Evolutionary conservation across 2,797 vertebrate genomes (phyloP).

Genomic region (Zenarchopterus dispar): DNA sequence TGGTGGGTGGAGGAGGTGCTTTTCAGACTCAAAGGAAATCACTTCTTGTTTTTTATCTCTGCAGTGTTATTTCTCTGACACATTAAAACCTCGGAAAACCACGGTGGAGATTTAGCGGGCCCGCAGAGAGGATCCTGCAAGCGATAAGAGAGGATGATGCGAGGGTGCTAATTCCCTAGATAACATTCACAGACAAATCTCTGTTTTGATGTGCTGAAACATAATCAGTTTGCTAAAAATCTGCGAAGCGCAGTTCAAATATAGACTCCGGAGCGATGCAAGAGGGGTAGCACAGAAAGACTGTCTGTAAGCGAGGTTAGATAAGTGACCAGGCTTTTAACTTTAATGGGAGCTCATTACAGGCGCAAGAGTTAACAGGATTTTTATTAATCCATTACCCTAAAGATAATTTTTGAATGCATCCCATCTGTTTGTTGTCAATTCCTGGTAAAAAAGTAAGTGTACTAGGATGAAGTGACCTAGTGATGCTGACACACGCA

Average conservation of each 20-base stretch:
- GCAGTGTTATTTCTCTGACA: conserved; percentile 31
- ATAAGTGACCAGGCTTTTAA: conserved; percentile 60
- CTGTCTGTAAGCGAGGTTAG: conserved; percentile 38
- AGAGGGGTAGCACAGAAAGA: conserved; percentile 45
- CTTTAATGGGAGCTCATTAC: conserved; percentile 53
- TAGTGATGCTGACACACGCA: not conserved
- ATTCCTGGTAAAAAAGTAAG: not conserved
- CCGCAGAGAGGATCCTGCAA: conserved; percentile 50
- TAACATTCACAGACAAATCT: conserved; percentile 76
- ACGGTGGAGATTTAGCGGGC: conserved; percentile 45
- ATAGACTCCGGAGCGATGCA: conserved; percentile 43
- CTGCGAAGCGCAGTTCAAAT: conserved; percentile 67
- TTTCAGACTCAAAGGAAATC: conserved; percentile 49
- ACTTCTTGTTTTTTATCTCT: conserved; percentile 39
- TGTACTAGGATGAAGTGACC: not conserved
- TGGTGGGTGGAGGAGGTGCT: conserved; percentile 30
- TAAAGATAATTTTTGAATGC: conserved; percentile 16
- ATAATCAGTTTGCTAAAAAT: conserved; percentile 62
- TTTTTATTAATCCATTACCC: conserved; percentile 39
- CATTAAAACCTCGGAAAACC: conserved; percentile 48
- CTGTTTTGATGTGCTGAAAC: conserved; percentile 66
- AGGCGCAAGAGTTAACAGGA: conserved; percentile 43
- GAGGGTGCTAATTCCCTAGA: conserved; percentile 71
- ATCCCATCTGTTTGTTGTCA: conserved; percentile 13
- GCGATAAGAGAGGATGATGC: conserved; percentile 62